These are phyloP conservation scores for Pseudois nayaur DNA, from an alignment of 2,113 vertebrate species.

Conservation along the genomic window DNA sequence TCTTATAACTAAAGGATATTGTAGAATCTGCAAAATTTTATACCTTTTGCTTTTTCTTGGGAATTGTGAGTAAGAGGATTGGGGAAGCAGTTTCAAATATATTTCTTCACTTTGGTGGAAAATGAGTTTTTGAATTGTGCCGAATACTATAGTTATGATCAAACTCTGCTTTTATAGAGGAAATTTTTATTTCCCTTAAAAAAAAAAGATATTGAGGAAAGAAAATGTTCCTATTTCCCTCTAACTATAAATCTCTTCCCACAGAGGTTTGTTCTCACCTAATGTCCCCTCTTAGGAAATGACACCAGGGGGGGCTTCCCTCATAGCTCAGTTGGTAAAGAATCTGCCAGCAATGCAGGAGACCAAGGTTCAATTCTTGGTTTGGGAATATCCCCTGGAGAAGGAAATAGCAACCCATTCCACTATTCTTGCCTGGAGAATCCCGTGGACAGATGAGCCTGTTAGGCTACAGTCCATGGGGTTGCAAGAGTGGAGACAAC, in stretches of 20 bases:
- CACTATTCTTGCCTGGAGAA: not conserved
- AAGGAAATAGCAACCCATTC: not conserved
- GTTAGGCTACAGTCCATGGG: not conserved
- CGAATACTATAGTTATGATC: slow-evolving; percentile 48
- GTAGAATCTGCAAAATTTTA: slow-evolving; percentile 24
- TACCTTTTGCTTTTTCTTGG: not conserved
- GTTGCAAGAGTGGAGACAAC: not conserved
- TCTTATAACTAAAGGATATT: not conserved
- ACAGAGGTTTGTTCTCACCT: slow-evolving; percentile 23
- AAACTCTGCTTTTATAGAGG: slow-evolving; percentile 6
- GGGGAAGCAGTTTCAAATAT: slow-evolving; percentile 42
- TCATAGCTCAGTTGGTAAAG: not conserved
- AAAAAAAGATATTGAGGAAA: slow-evolving; percentile 31
- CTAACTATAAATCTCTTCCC: slow-evolving; percentile 34
- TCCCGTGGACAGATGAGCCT: not conserved
- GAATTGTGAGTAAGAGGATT: not conserved
- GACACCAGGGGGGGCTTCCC: not conserved
- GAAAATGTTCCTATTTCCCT: slow-evolving; percentile 33
- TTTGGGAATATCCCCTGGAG: not conserved
- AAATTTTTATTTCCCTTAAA: slow-evolving; percentile 33
- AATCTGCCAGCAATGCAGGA: not conserved
- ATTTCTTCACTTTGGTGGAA: slow-evolving; percentile 48
- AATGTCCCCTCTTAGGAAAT: slow-evolving; percentile 18
- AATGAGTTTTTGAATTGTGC: slow-evolving; percentile 52
- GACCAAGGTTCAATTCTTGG: not conserved